Percentiles rank a stretch among this genome's conserved stretches.
Evolutionary conservation across 2,888 invertebrate species (phyloP).

Genomic region (Stratiomys singularior): DNA sequence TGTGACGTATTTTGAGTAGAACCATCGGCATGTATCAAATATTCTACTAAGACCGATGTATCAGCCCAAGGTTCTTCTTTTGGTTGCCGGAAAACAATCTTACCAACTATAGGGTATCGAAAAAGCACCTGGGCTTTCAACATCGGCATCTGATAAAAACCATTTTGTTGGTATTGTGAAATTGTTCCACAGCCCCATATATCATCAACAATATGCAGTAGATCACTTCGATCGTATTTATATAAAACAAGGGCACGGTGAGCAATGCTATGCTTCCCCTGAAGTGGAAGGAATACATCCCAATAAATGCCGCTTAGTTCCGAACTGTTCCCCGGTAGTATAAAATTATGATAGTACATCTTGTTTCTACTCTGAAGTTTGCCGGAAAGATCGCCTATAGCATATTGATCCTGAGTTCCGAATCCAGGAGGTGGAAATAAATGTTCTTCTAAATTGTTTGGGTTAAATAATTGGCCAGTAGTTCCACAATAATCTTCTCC

Average conservation of each 20-base stretch:
- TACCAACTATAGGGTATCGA: conserved; percentile 88
- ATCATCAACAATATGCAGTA: conserved; percentile 59
- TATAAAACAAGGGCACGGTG: conserved; percentile 75
- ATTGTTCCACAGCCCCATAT: conserved; percentile 72
- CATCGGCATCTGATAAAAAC: conserved; percentile 76
- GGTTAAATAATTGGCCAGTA: conserved; percentile 82
- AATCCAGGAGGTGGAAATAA: conserved; percentile 76
- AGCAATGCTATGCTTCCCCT: conserved; percentile 80
- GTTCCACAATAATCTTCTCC: conserved; percentile 72
- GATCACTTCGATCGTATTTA: conserved; percentile 59
- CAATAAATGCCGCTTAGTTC: conserved; percentile 81
- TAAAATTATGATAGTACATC: conserved; percentile 73
- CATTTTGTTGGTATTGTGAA: conserved; percentile 71
- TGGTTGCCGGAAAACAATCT: conserved; percentile 84
- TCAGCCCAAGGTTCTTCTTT: conserved; percentile 83
- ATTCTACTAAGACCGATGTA: conserved; percentile 84
- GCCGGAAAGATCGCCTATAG: conserved; percentile 88
- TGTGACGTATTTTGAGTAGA: conserved; percentile 78
- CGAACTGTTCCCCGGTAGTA: conserved; percentile 75
- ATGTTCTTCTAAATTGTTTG: conserved; percentile 70
- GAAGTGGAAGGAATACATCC: conserved; percentile 87
- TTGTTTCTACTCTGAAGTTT: conserved; percentile 81
- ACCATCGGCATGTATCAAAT: conserved; percentile 88
- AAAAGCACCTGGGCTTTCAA: conserved; percentile 83
- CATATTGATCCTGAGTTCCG: conserved; percentile 90